Base-by-base conservation (phyloP, 2,888 invertebrate genomes). In the Allacma fusca region DNA sequence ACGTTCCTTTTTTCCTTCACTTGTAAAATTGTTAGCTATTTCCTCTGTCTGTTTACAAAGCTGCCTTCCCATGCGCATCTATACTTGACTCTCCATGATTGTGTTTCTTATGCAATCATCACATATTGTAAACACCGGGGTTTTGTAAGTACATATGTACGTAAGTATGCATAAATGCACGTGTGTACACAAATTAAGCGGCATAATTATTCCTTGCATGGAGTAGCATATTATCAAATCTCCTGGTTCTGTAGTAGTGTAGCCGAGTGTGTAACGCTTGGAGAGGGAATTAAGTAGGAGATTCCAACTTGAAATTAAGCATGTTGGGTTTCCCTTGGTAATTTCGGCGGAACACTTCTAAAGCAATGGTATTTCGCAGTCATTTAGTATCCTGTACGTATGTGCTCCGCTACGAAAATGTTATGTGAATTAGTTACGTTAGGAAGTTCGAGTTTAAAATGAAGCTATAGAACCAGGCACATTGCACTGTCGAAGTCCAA, bases 11-110 rank as follows among this genome's bases (percentile, higher is more conserved):
- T 62, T 62, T 62, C n/a, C 67, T 67, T 68, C 9, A 62, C 62
- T 62, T 24, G 62, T 62, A 23, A 62, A 62, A 62, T 62, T 24
- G 62, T 62, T 62, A 62, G 62, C 62, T 62, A 26, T 62, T 24
- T 62, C n/a, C 50, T 50, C 50, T 16, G 50, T 62, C 62, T 62
- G 62, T 62, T 62, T 62, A 62, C 62, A 62, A 62, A 62, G 24
- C 62, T 62, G 2, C 26, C 24, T 24, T 50, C 2, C 16, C n/a
- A n/a, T 50, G 19, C 16, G 19, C 50, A 50, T 50, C 5, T 16
- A n/a, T n/a, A 50, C 19, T 50, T 13, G 50, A 50, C n/a, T 50
- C 50, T n/a, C 50, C 2, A 16, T 50, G n/a, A 9, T 2, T 50
- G 50, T 13, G 5, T 34, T 9, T 34, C 9, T 34, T 34, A 9